Base-by-base conservation (phyloP, 2,113 vertebrate genomes). In the Gasterosteus nipponicus region DNA sequence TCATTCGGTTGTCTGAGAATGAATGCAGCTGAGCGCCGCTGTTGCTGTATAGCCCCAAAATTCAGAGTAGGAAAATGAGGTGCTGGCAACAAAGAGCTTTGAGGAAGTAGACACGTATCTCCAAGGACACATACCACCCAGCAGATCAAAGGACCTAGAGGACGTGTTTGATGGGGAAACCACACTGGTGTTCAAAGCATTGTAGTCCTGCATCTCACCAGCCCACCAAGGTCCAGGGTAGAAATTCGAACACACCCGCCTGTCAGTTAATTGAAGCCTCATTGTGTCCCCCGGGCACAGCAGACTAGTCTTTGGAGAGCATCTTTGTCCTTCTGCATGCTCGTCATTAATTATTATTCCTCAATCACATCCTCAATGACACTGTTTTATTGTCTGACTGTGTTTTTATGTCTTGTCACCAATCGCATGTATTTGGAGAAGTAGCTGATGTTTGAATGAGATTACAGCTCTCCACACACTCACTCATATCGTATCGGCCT, bases 121-220 rank as follows among this genome's bases (percentile, higher is more conserved):
- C 91, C 92, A 93, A 93, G 92, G 92, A 92, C 92, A 92, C 92
- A 92, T 90, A 90, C 88, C 92, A 87, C 90, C 92, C 90, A 80
- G 86, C 88, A 91, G 88, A 93, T 93, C 85, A 93, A 93, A 92
- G 77, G 63, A 87, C 79, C 83, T 74, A 70, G 90, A 93, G 92
- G 91, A 92, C 89, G 47, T 80, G 69, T 92, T 92, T 93, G 89
- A 93, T 92, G 90, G 90, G 89, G 85, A 83, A 90, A 89, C 90
- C 88, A 92, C 89, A 79, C 85, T 84, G 81, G 63, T 80, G 90
- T 93, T 92, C 90, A 93, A 92, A 92, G 92, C 89, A 78, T 49
- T 77, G 84, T 83, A 79, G 87, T 81, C 81, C 82, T 80, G 86
- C 85, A 81, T 86, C 87, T 86, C 85, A 73, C 82, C 56, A 73